Percentiles rank a stretch among this genome's conserved stretches.
phyloP scores from a whole-genome alignment of 2,797 vertebrate species.

The Phrynocephalus forsythii region DNA sequence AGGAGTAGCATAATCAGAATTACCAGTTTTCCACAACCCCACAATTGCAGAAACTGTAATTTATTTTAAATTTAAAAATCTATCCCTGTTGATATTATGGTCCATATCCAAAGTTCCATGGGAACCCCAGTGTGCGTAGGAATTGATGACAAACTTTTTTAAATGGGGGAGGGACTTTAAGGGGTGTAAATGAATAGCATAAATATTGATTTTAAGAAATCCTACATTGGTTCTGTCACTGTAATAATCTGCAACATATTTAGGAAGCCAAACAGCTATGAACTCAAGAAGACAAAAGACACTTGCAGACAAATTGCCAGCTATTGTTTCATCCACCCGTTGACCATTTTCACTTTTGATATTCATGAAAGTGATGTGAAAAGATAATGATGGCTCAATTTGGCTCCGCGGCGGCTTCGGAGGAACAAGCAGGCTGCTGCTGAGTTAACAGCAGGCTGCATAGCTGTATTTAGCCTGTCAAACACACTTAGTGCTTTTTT shows the following conservation, averaged over 20 bases:
- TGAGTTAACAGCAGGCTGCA: neutral
- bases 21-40: neutral
- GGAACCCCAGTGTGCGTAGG: neutral
- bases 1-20: neutral
- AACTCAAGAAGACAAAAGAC: neutral
- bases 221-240: neutral
- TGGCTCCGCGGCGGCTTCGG: neutral
- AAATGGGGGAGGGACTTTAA: neutral
- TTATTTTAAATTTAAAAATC: neutral
- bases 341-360: conserved; percentile 33
- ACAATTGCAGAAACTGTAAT: no score
- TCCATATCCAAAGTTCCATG: neutral
- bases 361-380: neutral
- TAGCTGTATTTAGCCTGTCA: neutral
- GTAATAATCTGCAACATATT: neutral
- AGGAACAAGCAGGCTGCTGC: neutral
- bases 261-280: neutral
- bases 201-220: conserved; percentile 11
- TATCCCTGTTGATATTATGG: neutral
- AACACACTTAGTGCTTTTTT: neutral
- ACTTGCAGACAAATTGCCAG: conserved; percentile 12
- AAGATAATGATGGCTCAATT: conserved; percentile 7
- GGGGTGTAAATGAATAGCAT: neutral
- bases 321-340: conserved; percentile 7
- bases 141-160: neutral